Evolutionary conservation across 2,113 vertebrate genomes (phyloP).

Genomic region (Acinonyx jubatus): DNA sequence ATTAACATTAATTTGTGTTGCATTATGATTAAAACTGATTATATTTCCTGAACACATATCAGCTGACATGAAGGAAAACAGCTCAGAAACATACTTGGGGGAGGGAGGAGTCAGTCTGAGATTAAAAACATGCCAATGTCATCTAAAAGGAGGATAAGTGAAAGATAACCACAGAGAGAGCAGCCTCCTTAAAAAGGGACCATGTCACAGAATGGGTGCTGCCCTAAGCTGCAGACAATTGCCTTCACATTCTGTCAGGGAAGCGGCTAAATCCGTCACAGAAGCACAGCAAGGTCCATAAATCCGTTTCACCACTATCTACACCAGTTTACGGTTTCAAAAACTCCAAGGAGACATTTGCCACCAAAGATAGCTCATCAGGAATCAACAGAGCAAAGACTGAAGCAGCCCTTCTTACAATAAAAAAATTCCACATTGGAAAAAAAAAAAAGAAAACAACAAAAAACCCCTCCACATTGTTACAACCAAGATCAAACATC

Average conservation of each 20-base stretch:
- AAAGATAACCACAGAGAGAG: neutral
- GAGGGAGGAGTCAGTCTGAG: neutral
- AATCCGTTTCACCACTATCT: slow-evolving; percentile 35
- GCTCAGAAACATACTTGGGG: neutral
- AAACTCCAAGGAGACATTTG: slow-evolving; percentile 67
- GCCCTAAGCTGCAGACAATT: neutral
- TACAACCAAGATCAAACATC: slow-evolving; percentile 18
- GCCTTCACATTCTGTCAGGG: slow-evolving; percentile 57
- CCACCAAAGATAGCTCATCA: slow-evolving; percentile 59
- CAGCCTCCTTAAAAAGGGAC: neutral
- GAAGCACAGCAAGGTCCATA: slow-evolving; percentile 35
- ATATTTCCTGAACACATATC: neutral
- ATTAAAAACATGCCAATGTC: neutral
- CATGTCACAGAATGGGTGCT: neutral
- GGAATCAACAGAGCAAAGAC: slow-evolving; percentile 47
- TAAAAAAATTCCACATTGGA: neutral
- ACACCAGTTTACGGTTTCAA: slow-evolving; percentile 50
- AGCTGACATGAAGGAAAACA: neutral
- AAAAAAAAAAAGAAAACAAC: no score
- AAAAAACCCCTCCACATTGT: neutral
- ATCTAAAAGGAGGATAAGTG: neutral
- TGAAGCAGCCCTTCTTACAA: slow-evolving; percentile 28
- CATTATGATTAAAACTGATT: slow-evolving; percentile 43
- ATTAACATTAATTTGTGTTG: slow-evolving; percentile 10
- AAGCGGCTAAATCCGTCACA: slow-evolving; percentile 30